Evolutionary conservation across 2,113 vertebrate genomes (phyloP).

Genomic region (Herpetotheres cachinnans): DNA sequence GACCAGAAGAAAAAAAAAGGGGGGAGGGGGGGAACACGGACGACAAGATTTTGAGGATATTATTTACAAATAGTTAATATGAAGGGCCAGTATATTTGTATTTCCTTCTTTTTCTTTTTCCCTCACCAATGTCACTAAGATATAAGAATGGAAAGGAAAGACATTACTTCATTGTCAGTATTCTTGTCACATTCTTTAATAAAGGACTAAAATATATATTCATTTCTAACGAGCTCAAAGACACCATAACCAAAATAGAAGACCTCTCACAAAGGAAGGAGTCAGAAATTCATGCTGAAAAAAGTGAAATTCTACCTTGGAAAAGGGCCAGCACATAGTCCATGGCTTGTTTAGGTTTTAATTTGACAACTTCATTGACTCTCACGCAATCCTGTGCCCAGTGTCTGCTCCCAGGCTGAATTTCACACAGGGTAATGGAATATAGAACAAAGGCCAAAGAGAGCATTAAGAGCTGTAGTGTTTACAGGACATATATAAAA

Average conservation of each 20-base stretch:
- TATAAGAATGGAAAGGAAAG: not conserved
- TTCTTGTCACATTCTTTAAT: not conserved
- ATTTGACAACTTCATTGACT: not conserved
- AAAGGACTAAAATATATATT: not conserved
- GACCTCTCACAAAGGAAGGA: not conserved
- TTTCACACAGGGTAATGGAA: not conserved
- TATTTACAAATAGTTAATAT: not conserved
- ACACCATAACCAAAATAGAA: not conserved
- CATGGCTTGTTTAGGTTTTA: not conserved
- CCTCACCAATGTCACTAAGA: not conserved
- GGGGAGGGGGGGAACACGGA: not conserved
- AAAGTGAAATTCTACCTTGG: not conserved
- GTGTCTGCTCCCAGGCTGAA: not conserved
- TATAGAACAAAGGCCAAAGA: not conserved
- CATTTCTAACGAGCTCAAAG: not conserved
- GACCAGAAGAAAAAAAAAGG: not conserved
- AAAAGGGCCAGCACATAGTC: not conserved
- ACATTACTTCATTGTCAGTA: not conserved
- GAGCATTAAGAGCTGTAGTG: not conserved
- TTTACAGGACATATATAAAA: not conserved
- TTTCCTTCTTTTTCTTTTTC: not conserved
- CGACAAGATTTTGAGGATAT: not conserved
- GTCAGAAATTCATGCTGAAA: not conserved
- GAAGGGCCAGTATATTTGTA: not conserved
- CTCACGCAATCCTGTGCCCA: not conserved